Evolutionary conservation across 2,888 invertebrate species (phyloP).

Genomic region (Pomacea canaliculata): DNA sequence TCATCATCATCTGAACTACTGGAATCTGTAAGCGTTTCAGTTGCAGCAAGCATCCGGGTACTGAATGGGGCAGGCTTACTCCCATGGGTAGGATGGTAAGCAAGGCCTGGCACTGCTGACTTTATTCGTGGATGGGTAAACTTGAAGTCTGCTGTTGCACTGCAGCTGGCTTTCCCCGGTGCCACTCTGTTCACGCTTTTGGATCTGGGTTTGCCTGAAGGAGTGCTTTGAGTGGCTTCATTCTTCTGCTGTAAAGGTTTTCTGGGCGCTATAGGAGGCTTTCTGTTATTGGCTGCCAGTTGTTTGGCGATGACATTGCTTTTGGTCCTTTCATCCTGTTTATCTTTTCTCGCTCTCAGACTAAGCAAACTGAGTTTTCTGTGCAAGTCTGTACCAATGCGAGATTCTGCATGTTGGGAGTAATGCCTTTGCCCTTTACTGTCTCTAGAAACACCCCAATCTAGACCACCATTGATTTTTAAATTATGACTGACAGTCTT

Average conservation of each 20-base stretch:
- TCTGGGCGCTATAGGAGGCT: conserved; percentile 2
- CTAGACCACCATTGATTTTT: neutral
- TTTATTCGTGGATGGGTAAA: conserved; percentile 35
- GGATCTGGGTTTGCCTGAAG: conserved; percentile 29
- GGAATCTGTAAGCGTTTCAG: conserved; percentile 23
- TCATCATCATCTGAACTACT: conserved; percentile 35
- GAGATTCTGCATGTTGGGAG: neutral
- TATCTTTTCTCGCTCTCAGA: neutral
- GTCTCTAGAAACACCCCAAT: neutral
- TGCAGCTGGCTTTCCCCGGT: conserved; percentile 26
- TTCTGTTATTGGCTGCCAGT: neutral
- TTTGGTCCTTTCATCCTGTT: neutral
- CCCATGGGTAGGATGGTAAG: conserved; percentile 39
- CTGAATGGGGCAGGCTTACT: conserved; percentile 34
- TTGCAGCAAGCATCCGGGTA: conserved; percentile 38
- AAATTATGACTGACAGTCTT: neutral
- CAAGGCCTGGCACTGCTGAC: conserved; percentile 42
- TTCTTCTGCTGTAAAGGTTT: neutral
- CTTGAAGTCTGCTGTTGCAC: conserved; percentile 20
- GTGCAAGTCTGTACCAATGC: neutral
- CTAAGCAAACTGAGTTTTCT: neutral
- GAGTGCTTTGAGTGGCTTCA: conserved; percentile 14
- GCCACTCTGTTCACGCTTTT: conserved; percentile 32
- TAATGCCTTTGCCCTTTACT: neutral
- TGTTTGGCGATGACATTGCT: neutral